Conservation (phyloP, 2,113 vertebrate species). For the Percina caprodes region DNA sequence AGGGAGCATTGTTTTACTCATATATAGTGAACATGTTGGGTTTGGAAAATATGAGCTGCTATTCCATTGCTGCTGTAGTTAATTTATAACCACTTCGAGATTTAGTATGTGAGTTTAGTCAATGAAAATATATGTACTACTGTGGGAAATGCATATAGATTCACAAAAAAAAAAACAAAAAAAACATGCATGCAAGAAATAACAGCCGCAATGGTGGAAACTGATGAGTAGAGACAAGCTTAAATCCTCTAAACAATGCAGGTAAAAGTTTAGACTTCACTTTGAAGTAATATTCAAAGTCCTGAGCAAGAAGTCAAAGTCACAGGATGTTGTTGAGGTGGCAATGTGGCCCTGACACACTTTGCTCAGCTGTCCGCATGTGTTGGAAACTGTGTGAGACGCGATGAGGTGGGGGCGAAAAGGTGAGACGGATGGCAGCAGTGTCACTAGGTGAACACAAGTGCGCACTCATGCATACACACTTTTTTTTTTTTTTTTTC, state of each 20-base stretch:
- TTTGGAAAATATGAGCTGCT: conserved; percentile 69
- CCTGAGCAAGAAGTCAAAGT: conserved; percentile 60
- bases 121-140: conserved; percentile 4
- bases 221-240: neutral
- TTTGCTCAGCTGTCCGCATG: conserved; percentile 54
- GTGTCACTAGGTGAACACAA: conserved; percentile 62
- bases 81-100: conserved; percentile 47
- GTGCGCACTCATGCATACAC: conserved; percentile 65
- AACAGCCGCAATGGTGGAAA: neutral
- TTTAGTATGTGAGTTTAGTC: conserved; percentile 56
- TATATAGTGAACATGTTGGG: conserved; percentile 50
- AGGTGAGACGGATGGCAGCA: conserved; percentile 58
- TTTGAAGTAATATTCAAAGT: conserved; percentile 64
- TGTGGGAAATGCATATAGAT: neutral
- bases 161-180: neutral
- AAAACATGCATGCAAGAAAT: neutral
- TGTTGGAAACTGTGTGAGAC: conserved; percentile 57
- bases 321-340: conserved; percentile 47
- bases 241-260: conserved; percentile 23
- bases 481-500: neutral
- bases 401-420: conserved; percentile 28
- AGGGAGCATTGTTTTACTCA: conserved; percentile 65
- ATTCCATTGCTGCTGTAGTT: conserved; percentile 49
- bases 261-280: conserved; percentile 37
- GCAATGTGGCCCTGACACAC: conserved; percentile 40